Evolutionary conservation across 2,113 vertebrate species (phyloP), one percentile per base, ranked within the genome.

Genomic region (Thalassoma bifasciatum): DNA sequence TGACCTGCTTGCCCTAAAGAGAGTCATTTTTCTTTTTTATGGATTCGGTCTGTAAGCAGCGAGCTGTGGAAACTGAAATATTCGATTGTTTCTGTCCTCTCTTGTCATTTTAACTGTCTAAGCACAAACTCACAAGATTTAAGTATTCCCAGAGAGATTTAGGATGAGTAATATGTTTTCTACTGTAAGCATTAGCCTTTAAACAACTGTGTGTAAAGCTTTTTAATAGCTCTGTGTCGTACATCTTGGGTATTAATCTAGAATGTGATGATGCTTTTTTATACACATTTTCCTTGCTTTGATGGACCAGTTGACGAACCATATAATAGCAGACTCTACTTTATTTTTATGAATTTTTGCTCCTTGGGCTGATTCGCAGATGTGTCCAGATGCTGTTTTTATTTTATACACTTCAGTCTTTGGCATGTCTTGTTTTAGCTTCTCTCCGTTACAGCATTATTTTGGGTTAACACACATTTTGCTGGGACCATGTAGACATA

Each of bases 401-500:
- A 52, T 59, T 76, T 69, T 54, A 49, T 59, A 17, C 5, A 21
- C 8, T 13, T 56, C 26, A 30, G 60, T 71, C 72, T 65, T 37
- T 46, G 62, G 52, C 64, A 56, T 23, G 40, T 19, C 52, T 60
- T 80, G 61, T 59, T 80, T 60, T 53, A 52, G 60, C 56, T 60
- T 30, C 34, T 62, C 37, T 49, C 36, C 56, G 22, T 38, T 40
- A 59, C 63, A 82, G 53, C 75, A 75, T 81, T 36, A 42, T 75
- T 71, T 54, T 34, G 66, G 56, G 52, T 59, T 70, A 84, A 71
- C 46, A 76, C 50, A 69, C 23, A 79, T 71, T 83, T 75, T 76
- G 56, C 54, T 72, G 67, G 66, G 57, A 76, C 63, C 77, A 66
- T 61, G 61, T 42, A 63, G 57, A 73, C 82, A 87, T 84, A 90